phyloP scores from a whole-genome alignment of 2,888 invertebrate genomes.

The Brachypterus glaber region DNA sequence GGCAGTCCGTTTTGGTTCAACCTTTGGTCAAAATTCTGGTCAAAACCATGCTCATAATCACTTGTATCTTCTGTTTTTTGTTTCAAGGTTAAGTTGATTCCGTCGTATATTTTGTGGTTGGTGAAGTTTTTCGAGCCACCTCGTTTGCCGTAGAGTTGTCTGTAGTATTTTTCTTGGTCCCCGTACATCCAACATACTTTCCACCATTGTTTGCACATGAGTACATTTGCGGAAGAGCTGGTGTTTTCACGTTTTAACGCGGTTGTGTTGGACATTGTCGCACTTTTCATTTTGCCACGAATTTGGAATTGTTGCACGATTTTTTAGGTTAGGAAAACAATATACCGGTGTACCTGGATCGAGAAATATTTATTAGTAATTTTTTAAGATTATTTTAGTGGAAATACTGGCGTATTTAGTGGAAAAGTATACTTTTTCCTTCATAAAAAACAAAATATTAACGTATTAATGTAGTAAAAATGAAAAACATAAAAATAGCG shows the following conservation, averaged over 20 bases:
- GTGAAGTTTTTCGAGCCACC: conserved; percentile 10
- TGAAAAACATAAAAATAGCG: no score
- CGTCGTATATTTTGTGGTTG: conserved; percentile 17
- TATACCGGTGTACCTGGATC: no score
- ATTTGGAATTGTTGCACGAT: no score
- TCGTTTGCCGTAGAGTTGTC: conserved; percentile 60
- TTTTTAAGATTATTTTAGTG: no score
- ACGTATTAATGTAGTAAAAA: no score
- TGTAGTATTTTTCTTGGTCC: conserved; percentile 75
- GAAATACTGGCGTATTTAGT: no score
- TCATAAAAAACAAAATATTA: no score
- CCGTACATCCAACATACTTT: conserved; percentile 83
- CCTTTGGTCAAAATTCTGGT: no score
- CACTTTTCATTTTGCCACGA: conserved; percentile 19
- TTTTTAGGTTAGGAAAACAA: no score
- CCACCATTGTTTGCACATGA: conserved; percentile 85
- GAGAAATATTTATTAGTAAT: no score
- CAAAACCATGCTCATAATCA: conserved; percentile 4
- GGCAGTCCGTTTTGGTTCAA: no score
- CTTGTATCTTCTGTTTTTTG: conserved; percentile 1
- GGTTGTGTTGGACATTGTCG: conserved; percentile 29
- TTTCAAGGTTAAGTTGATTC: conserved; percentile 13
- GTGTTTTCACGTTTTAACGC: conserved; percentile 35
- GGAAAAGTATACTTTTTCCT: no score
- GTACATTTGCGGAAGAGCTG: conserved; percentile 54